Evolutionary conservation across 1,140 invertebrate species (phyloP), one percentile per base, ranked within the genome.

Genomic region (Drosophila neocordata): DNA sequence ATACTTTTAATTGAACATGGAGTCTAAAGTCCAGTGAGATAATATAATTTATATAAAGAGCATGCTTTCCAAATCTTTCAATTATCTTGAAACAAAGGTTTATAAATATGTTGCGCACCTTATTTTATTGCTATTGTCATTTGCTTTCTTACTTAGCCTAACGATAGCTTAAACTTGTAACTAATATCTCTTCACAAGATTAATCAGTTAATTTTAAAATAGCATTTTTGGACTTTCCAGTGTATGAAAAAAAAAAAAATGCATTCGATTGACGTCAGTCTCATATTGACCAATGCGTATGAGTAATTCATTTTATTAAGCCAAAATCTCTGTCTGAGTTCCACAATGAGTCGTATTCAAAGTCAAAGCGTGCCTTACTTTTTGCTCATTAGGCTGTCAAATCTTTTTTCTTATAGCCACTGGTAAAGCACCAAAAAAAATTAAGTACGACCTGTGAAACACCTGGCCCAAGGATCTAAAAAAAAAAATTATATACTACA

Each of bases 381-480:
- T 12, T 18, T 44, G 35, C 37, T 34, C 71, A 69, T 73, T 73
- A 69, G 61, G 60, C 71, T 73, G 71, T 73, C 71, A 73, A 34
- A 63, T 38, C 12, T 34, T 34, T 18, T 4, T 9, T 13, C 62
- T 65, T 64, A 76, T 52, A 60, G 37, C 62, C 69, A 65, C 65
- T 64, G 65, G 38, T 58, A 64, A 80, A 69, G 68, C 68, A 65
- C 59, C 15, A 34, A 27, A 20, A 15, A 20, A 48, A 48, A 11
- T 48, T 48, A 48, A 48, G 41, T 48, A 20, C 41, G 15, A 48
- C 15, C 41, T 48, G 41, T 63, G 55, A 35, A 65, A 65, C 68
- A 80, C 65, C 48, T 65, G 68, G 24, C 7, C 60, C 56, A 58
- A 48, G 56, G 60, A 20, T 13, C 52, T 12, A 8, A 15, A 15